Evolutionary conservation across 2,797 vertebrate genomes (phyloP), one percentile per base, ranked within the genome.

Genomic region (Pelobates cultripes): DNA sequence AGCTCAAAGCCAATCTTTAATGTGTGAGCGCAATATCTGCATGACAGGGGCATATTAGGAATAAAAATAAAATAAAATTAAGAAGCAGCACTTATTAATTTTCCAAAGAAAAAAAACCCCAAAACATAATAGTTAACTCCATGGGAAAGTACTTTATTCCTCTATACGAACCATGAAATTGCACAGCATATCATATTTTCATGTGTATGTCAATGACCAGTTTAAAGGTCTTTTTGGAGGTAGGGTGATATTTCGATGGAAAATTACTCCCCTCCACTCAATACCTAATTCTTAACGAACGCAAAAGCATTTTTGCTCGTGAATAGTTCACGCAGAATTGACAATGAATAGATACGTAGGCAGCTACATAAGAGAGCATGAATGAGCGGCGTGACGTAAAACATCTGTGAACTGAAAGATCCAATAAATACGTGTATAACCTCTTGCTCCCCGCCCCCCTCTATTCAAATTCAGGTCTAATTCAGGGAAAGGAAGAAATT

Each of bases 371-470:
- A 13, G 77, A 82, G 53, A 73, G 85, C 84, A 91, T 91, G 93
- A 94, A 91, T 90, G 91, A 91, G 91, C 15, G 3, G 3, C 51
- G 79, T 88, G 89, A 91, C 66, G 82, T 86, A 88, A 80, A 85
- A 90, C 87, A 89, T 86, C 89, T 88, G 87, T 88, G 90, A 92
- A 91, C 3, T 85, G 47, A 5, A 10, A 51, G 47, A 51, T 10
- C 5, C 47, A 10, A 10, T 81, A 87, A 87, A 81, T 82, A 0
- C 70, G 74, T 86, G 78, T 60, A 87, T 64, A 81, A 78, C 80
- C 47, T 10, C 10, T 6, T 10, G 47, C 47, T 10, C 5, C 47
- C 47, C 3, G 5, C 5, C 47, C 71, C 86, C 7, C 0, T 78
- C 70, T 64, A 83, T 87, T 84, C 4, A 0, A 5, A 51, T 51